Percentiles rank a stretch among this genome's conserved stretches.
These are phyloP conservation scores for Zootoca vivipara DNA, from an alignment of 2,113 vertebrate genomes.

Conservation along the genomic window DNA sequence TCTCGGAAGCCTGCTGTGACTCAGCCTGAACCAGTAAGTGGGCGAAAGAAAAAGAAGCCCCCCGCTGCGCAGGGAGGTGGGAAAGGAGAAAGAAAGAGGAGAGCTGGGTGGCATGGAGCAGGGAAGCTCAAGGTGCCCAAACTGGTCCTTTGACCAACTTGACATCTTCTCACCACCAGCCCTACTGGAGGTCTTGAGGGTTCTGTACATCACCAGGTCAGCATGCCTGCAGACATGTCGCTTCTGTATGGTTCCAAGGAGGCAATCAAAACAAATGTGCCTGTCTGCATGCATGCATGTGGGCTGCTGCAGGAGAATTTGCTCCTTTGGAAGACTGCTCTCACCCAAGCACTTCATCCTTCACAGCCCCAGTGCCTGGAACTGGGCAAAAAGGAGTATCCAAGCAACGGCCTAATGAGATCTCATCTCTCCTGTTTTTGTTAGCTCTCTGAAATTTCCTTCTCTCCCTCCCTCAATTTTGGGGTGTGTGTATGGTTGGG, in stretches of 20 bases:
- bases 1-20: background rate
- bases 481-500: no score
- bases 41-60: conserved; percentile 1
- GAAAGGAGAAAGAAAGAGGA: conserved; percentile 4
- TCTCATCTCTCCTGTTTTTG: conserved; percentile 10
- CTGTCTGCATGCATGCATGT: background rate
- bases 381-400: conserved; percentile 20
- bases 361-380: background rate
- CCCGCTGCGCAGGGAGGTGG: background rate
- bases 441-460: conserved; percentile 1
- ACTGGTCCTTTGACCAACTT: background rate
- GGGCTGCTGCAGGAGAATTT: background rate
- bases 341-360: background rate
- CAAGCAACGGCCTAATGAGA: conserved; percentile 21
- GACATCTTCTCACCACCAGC: background rate
- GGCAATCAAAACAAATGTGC: background rate
- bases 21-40: conserved; percentile 21
- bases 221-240: background rate
- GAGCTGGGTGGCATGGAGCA: background rate
- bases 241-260: background rate
- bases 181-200: background rate
- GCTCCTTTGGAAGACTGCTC: background rate
- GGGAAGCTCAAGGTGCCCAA: no score
- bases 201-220: background rate
- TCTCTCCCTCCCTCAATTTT: background rate